Evolutionary conservation across 2,888 invertebrate species (phyloP).

Genomic region (Strigamia crassipes): DNA sequence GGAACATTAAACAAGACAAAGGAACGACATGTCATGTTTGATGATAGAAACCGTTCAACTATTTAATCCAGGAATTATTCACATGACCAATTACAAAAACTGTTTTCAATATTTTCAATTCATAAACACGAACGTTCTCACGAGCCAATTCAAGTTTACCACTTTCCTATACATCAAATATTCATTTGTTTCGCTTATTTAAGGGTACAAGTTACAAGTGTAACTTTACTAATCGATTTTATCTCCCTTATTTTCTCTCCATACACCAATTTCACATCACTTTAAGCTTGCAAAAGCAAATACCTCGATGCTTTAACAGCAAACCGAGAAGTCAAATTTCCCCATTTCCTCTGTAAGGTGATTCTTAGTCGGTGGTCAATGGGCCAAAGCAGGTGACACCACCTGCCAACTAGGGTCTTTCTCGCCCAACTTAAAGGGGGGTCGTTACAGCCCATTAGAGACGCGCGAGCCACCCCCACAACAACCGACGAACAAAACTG

Average conservation of each 20-base stretch:
- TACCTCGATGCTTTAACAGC: neutral
- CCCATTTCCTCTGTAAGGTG: conserved; percentile 16
- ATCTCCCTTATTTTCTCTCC: neutral
- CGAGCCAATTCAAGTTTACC: no score
- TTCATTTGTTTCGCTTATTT: neutral
- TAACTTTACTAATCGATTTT: neutral
- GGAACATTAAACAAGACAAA: neutral
- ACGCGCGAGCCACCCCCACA: conserved; percentile 8
- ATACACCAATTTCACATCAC: neutral
- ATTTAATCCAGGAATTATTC: neutral
- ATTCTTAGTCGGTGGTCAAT: conserved; percentile 5
- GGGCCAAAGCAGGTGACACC: conserved; percentile 21
- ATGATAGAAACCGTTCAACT: neutral
- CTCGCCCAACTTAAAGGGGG: conserved; percentile 10
- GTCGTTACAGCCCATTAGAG: conserved; percentile 11
- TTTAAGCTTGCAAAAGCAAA: neutral
- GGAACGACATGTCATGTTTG: neutral
- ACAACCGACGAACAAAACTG: neutral
- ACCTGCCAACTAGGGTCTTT: conserved; percentile 13
- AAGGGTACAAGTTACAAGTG: neutral
- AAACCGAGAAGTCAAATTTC: conserved; percentile 19
- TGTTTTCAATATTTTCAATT: neutral
- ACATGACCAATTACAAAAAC: neutral
- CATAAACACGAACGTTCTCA: neutral
- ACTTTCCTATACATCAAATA: no score